Percentiles rank a stretch among this genome's conserved stretches.
Evolutionary conservation across 2,113 vertebrate species (phyloP).

Genomic region (Romanogobio albipinnatus): DNA sequence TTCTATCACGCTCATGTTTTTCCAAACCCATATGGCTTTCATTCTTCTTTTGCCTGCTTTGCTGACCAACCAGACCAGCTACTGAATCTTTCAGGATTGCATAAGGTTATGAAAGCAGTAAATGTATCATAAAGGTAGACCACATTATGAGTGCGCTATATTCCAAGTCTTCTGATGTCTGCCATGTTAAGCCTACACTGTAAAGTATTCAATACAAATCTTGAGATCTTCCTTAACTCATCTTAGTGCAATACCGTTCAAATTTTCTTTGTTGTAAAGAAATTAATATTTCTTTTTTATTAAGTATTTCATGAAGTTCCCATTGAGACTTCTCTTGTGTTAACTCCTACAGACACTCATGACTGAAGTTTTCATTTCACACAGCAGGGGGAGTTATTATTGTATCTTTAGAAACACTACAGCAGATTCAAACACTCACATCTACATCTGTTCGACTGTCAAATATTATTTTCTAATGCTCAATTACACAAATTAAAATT

Average conservation of each 20-base stretch:
- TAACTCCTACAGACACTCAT: background rate
- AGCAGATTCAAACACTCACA: background rate
- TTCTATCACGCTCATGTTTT: background rate
- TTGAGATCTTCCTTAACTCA: too few relatives aligned
- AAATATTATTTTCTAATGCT: background rate
- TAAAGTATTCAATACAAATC: too few relatives aligned
- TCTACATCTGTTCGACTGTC: slow-evolving; percentile 57
- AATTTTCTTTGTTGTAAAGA: too few relatives aligned
- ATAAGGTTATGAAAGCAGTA: background rate
- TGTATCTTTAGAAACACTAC: slow-evolving; percentile 15
- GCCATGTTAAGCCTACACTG: too few relatives aligned
- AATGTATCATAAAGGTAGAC: background rate
- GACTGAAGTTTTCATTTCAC: slow-evolving; percentile 17
- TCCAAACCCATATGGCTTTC: background rate
- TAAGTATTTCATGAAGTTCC: background rate
- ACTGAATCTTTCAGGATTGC: background rate
- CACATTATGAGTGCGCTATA: background rate
- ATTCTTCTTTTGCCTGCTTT: background rate
- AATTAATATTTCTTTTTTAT: too few relatives aligned
- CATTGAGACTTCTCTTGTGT: background rate
- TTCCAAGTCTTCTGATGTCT: background rate
- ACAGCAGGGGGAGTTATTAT: slow-evolving; percentile 52
- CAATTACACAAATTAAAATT: background rate
- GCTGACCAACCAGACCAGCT: background rate
- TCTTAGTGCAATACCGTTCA: too few relatives aligned